Base-by-base conservation (phyloP, 53 echinoderm and acorn worm genomes). In the Paracentrotus lividus region DNA sequence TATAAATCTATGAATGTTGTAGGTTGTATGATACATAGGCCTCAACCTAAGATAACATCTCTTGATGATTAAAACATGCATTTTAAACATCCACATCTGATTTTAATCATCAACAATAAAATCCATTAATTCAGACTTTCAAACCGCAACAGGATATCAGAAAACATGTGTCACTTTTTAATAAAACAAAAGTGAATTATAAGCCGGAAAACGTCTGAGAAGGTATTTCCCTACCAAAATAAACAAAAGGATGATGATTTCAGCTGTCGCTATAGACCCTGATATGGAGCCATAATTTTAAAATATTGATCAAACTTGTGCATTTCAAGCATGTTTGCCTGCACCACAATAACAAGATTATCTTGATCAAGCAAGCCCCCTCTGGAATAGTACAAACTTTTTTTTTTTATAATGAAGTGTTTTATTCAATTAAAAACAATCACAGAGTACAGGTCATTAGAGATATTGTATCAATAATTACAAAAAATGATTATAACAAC, bases 121-220 rank as follows among this genome's bases (percentile, higher is more conserved):
- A 67, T 16, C 67, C 15, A 18, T 0, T 31, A 40, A 72, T 72
- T 38, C 15, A 72, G 72, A 40, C 18, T 40, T 47, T 81, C 20
- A 40, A 14, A 47, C 24, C n/a, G 81, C 44, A 81, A 81, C 81
- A 81, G 81, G 81, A 81, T 81, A 81, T 81, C 26, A 47, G 3
- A 12, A 10, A n/a, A 81, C 45, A 81, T 49, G 81, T 81, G 81
- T 81, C 81, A 81, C 44, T n/a, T 81, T 76, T 81, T 81, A 42
- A 81, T 81, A 2, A 47, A 76, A 16, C 12, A 45, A 81, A 15
- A 12, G 2, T 47, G 26, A 81, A 81, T n/a, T n/a, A 20, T 40
- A 15, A 72, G 40, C 72, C 36, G 40, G 40, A 40, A 72, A 18
- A 72, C 15, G 15, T 40, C 18, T 38, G 36, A 72, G 0, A 72